Evolutionary conservation across 2,888 invertebrate species (phyloP), one percentile per base, ranked within the genome.

Genomic region (Stenoptilia bipunctidactyla): DNA sequence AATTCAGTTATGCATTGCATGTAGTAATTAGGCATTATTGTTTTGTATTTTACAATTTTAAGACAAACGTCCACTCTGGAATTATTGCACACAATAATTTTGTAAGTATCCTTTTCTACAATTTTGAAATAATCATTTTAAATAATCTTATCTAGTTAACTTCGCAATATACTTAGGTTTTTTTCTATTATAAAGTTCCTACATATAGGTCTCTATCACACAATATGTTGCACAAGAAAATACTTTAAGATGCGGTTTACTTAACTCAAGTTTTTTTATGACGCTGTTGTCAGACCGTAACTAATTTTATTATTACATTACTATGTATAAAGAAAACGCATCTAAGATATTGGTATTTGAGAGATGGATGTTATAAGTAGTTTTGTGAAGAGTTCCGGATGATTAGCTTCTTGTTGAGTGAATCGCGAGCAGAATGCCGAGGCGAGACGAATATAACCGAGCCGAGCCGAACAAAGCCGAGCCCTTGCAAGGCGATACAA

Each of bases 241-340:
- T 30, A 8, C n/a, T 12, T n/a, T n/a, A 30, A 30, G 30, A 8
- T 12, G 30, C 30, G 30, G 30, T 30, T 30, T 30, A 3, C 30
- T 30, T n/a, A n/a, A n/a, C 30, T 9, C 30, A 8, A 9, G 6
- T 8, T 30, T 30, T 30, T 30, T 30, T 30, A 30, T 30, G 30
- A 10, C 10, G 9, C 3, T 30, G 30, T 12, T 12, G 30, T 4
- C 12, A 30, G 30, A 30, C n/a, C 30, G 30, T 30, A 30, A 30
- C 30, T 30, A 30, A 30, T 30, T 30, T 30, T 30, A 30, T 30
- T 30, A 30, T 30, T 30, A 30, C 30, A 30, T 30, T 30, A 30
- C 30, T 30, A 30, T 30, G 30, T 30, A 30, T 30, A 30, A 8
- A 30, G 30, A 30, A 30, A 30, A 30, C 30, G 9, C 20, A 20